Evolutionary conservation across 1,140 invertebrate species (phyloP), one percentile per base, ranked within the genome.

Genomic region (Gryon sp.): DNA sequence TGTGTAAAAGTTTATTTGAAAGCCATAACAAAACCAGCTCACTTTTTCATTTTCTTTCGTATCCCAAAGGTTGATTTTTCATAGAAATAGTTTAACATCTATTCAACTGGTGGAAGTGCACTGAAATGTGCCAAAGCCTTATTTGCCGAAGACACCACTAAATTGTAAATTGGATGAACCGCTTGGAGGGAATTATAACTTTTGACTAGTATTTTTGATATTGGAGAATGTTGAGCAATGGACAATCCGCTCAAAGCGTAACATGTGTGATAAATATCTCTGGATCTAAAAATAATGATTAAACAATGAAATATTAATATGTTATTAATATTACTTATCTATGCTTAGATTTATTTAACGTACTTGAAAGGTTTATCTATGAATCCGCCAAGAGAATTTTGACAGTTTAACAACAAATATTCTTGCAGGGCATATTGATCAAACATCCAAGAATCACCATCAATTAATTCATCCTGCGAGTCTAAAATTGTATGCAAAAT

Each of bases 181-280:
- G 79, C 41, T 26, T 85, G 70, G 4, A 89, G 80, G 4, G 68
- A 66, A 80, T 88, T 88, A 9, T 68, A 32, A 2, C 74, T 20
- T 11, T 62, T 46, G 7, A 45, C 36, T 24, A 88, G 63, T 26
- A 88, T 79, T 46, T 84, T 76, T 22, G 90, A 87, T 34, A 85
- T 87, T 28, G 90, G 88, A 34, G 93, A 94, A 90, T 98, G 94
- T 88, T 99, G 98, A 20, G 97, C 94, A 48, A 99, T 90, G 14
- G 97, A 96, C 12, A 99, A 88, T n/a, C 98, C 98, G 90, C 97
- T 97, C 2, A 99, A 87, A 1, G 94, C 94, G 83, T 99, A 99
- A 88, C 98, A 99, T 0, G 97, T 99, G 84, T 99, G 98, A 87
- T 99, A 99, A 57, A 95, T 92, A 90, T 99, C 98, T 76, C 93